A percentile compares a stretch with the other conserved stretches of the same genome.
phyloP scores from a whole-genome alignment of 2,797 vertebrate genomes.

The Pristis pectinata region DNA sequence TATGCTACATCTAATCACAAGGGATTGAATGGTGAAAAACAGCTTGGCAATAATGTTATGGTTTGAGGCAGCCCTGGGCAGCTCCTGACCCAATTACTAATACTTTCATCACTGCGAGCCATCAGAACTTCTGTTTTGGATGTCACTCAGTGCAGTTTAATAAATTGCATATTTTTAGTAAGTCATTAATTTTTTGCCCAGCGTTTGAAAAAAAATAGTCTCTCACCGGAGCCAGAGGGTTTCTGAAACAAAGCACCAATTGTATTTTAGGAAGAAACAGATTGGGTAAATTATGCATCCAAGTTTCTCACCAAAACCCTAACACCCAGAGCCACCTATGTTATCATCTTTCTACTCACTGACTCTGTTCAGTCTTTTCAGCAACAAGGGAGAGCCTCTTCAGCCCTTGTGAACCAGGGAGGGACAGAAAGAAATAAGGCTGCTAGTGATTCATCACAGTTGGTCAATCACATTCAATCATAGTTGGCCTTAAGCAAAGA shows the following conservation, averaged over 20 bases:
- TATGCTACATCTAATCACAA: neutral
- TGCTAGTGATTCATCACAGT: too few relatives aligned
- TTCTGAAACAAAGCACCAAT: neutral
- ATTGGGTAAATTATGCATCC: neutral
- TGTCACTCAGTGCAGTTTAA: neutral
- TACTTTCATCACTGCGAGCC: neutral
- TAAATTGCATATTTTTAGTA: constrained; percentile 8
- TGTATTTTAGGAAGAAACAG: neutral
- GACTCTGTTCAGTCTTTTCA: neutral
- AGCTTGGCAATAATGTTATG: neutral
- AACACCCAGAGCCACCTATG: neutral
- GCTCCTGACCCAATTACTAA: neutral
- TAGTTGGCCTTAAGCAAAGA: neutral
- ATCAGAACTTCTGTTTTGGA: neutral
- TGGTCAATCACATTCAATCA: too few relatives aligned
- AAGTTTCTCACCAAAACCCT: neutral
- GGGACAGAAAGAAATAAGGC: too few relatives aligned
- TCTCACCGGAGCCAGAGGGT: neutral
- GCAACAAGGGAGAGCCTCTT: neutral
- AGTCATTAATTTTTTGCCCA: neutral
- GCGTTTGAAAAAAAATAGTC: neutral
- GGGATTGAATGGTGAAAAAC: neutral
- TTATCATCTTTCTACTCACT: neutral
- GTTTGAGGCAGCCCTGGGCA: neutral
- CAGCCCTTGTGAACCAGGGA: neutral